Base-by-base conservation (phyloP, 2,888 invertebrate species). In the Limulus polyphemus region DNA sequence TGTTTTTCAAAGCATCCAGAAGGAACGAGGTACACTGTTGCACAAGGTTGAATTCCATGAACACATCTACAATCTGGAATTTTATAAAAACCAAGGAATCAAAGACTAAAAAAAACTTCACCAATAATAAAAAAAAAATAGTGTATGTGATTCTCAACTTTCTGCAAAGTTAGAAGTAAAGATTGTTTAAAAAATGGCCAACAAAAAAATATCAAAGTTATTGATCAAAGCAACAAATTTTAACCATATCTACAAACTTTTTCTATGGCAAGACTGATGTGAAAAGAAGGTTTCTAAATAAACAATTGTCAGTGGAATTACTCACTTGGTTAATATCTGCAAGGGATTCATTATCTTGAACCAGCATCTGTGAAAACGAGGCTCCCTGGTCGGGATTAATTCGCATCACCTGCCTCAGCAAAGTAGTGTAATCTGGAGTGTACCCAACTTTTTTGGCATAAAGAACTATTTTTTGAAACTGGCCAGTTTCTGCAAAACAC, bases 31-130 rank as follows among this genome's bases (percentile, higher is more conserved):
- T 99, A 74, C 98, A 99, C 74, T 94, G 98, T 75, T 97, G 98
- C 66, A 99, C 94, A 88, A 98, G 90, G 75, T 95, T 95, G 75
- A 94, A 92, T 74, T 99, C 99, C 93, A 98, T 95, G 78, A 99
- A 98, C 69, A 99, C 97, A 75, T 99, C 99, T 3, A 99, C 98
- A 71, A 99, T 95, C 32, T 32, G 32, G 32, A 1, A 32, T 32
- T 32, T 32, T 32, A 32, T 7, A 32, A 32, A 32, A 32, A 32
- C 32, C 3, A 1, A 3, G 7, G 32, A 32, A 32, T 32, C 7
- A 32, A 32, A 32, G 7, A 32, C 32, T n/a, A n/a, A n/a, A n/a
- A n/a, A n/a, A 32, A 32, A 32, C 32, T 32, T 32, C 32, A n/a
- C 32, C 32, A 32, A 32, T 32, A 32, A 32, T 32, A 7, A 32